Conservation (phyloP, 2,113 vertebrate species). For the Copsychus sechellarum region DNA sequence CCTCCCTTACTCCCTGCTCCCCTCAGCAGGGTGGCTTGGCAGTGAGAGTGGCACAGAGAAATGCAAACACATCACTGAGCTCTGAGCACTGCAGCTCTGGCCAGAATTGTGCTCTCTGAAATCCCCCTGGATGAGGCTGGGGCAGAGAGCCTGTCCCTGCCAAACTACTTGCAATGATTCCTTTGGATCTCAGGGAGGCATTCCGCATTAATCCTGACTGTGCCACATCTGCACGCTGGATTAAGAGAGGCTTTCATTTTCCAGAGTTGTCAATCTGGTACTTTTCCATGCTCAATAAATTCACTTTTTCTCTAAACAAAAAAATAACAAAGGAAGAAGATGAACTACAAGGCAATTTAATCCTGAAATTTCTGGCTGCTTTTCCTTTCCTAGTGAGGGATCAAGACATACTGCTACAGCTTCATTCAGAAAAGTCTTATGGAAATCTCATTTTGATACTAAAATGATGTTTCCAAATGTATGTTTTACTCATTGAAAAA, state of each 20-base stretch:
- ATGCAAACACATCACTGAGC: neutral
- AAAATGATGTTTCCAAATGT: constrained; percentile 63
- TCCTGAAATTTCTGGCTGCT: constrained; percentile 11
- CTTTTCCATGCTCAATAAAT: constrained; percentile 47
- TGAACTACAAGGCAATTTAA: constrained; percentile 26
- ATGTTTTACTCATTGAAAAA: constrained; percentile 43
- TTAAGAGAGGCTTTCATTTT: constrained; percentile 44
- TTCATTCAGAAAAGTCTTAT: constrained; percentile 59
- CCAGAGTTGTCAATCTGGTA: constrained; percentile 48
- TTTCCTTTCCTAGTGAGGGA: constrained; percentile 26
- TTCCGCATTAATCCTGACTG: neutral
- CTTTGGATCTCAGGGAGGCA: neutral
- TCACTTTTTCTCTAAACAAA: constrained; percentile 32
- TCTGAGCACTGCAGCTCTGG: neutral
- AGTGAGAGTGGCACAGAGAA: neutral
- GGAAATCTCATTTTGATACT: constrained; percentile 67
- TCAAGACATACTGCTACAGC: constrained; percentile 48
- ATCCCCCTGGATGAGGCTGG: neutral
- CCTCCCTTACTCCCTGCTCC: neutral
- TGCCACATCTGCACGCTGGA: constrained; percentile 24
- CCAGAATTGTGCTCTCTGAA: neutral
- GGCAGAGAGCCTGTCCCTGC: neutral
- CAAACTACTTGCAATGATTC: neutral
- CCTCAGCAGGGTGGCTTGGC: neutral
- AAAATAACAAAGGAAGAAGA: constrained; percentile 47